Conservation (phyloP, 2,797 vertebrate genomes). For the Tadarida brasiliensis region DNA sequence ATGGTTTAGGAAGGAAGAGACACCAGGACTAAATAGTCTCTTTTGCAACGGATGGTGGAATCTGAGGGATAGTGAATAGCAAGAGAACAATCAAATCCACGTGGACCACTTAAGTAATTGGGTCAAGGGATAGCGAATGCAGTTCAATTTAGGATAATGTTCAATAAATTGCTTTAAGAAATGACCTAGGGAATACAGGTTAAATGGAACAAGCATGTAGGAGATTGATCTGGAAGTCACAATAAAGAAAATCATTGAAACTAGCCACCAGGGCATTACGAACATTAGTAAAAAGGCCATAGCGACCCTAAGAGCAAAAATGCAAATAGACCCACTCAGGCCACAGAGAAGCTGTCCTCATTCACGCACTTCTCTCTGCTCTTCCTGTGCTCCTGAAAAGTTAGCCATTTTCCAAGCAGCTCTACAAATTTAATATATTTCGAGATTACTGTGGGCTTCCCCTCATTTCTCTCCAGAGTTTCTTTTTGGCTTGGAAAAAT, state of each 20-base stretch:
- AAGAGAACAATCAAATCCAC: conserved; percentile 72
- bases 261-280: conserved; percentile 62
- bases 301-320: conserved; percentile 53
- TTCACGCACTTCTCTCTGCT: background rate
- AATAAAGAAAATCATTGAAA: conserved; percentile 81
- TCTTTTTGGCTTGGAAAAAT: conserved; percentile 37
- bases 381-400: conserved; percentile 38
- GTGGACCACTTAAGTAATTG: conserved; percentile 82
- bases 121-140: conserved; percentile 75
- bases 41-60: conserved; percentile 59
- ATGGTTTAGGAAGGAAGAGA: background rate
- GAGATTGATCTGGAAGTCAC: conserved; percentile 78
- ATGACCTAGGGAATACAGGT: conserved; percentile 81
- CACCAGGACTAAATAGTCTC: background rate
- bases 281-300: conserved; percentile 62
- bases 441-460: conserved; percentile 28
- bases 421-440: conserved; percentile 29
- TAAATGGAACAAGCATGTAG: conserved; percentile 79
- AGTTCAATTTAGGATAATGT: conserved; percentile 80
- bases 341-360: conserved; percentile 61
- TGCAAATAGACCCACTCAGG: background rate
- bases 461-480: conserved; percentile 50
- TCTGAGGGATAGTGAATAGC: conserved; percentile 33
- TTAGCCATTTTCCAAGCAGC: conserved; percentile 38
- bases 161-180: conserved; percentile 81